phyloP scores from a whole-genome alignment of 1,140 invertebrate species.

The Phenacoccus solenopsis region DNA sequence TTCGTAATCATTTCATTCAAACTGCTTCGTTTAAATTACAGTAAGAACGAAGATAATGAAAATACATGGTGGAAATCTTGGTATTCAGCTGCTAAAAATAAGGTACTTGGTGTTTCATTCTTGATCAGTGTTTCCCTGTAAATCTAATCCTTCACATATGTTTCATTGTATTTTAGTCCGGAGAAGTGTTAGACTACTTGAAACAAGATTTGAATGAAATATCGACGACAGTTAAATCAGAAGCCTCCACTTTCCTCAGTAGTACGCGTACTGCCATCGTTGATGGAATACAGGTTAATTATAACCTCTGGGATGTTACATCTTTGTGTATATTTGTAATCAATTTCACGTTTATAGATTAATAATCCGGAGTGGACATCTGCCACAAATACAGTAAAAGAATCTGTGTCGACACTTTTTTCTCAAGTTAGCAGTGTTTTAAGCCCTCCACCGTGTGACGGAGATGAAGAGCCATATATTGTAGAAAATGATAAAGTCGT shows the following conservation, averaged over 20 bases:
- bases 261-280: slow-evolving; percentile 47
- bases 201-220: slow-evolving; percentile 62
- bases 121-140: background rate
- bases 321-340: background rate
- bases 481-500: slow-evolving; percentile 46
- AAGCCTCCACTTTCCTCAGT: slow-evolving; percentile 48
- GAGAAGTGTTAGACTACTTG: slow-evolving; percentile 56
- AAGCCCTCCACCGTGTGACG: slow-evolving; percentile 52
- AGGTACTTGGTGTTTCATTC: background rate
- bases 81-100: slow-evolving; percentile 20
- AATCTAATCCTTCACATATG: background rate
- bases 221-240: slow-evolving; percentile 50
- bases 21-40: background rate
- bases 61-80: slow-evolving; percentile 21
- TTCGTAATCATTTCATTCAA: background rate
- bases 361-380: slow-evolving; percentile 45
- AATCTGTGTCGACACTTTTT: slow-evolving; percentile 50
- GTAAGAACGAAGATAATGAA: background rate
- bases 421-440: slow-evolving; percentile 47
- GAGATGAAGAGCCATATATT: slow-evolving; percentile 49
- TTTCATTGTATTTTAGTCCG: slow-evolving; percentile 26
- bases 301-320: background rate
- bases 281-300: slow-evolving; percentile 50
- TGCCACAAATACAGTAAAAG: slow-evolving; percentile 52
- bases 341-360: slow-evolving; percentile 38